Conservation (phyloP, 2,113 vertebrate genomes). For the Rhynchomys soricoides region DNA sequence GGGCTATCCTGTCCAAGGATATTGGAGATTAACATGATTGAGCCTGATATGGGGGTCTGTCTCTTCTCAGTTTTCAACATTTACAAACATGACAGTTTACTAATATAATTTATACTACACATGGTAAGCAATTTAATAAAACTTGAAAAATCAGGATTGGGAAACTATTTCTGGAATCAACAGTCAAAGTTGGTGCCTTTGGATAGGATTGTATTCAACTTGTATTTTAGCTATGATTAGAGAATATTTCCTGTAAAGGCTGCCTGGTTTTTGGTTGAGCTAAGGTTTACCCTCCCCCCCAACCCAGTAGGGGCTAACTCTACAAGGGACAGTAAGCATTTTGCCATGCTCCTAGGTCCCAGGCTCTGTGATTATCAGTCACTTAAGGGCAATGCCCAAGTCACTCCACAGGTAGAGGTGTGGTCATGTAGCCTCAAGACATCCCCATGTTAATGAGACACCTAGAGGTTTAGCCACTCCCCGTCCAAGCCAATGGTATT, state of each 20-base stretch:
- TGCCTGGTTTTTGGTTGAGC: too few relatives aligned
- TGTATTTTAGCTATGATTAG: neutral
- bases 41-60: neutral
- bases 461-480: too few relatives aligned
- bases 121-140: neutral
- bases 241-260: neutral
- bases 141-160: neutral
- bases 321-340: too few relatives aligned
- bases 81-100: neutral
- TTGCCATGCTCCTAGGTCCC: too few relatives aligned
- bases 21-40: neutral
- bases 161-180: neutral
- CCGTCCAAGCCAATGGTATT: too few relatives aligned
- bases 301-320: too few relatives aligned
- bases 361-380: too few relatives aligned
- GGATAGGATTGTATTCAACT: neutral
- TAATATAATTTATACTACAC: neutral
- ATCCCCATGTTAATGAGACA: too few relatives aligned
- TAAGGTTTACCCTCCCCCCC: too few relatives aligned
- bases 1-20: neutral
- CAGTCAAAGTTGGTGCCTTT: neutral
- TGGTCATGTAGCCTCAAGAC: too few relatives aligned
- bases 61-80: neutral
- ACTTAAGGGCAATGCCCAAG: too few relatives aligned
- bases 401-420: too few relatives aligned